Base-by-base conservation (phyloP, 2,113 vertebrate species). In the Chloroceryle aenea region DNA sequence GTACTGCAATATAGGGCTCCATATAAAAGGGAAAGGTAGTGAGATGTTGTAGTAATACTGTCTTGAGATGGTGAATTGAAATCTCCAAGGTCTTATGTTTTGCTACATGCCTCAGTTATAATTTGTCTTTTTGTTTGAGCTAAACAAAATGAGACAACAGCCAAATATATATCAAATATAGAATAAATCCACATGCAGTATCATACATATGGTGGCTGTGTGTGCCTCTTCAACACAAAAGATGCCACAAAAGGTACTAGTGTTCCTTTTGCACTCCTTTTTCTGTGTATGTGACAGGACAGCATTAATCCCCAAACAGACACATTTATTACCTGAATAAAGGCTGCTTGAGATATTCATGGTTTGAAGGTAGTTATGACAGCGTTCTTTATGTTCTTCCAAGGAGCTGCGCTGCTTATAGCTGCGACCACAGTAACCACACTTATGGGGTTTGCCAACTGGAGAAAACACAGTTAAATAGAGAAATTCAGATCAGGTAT, bases 361-460 rank as follows among this genome's bases (percentile, higher is more conserved):
- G 97, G 98, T 99, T 95, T 99, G 99, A 90, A 99, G 98, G 98
- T 99, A 99, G 98, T 99, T 99, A 98, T 99, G 99, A 82, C 99
- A 99, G 16, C 99, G 97, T 98, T 99, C 99, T 96, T 99, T 99
- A 97, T 99, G 99, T 96, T 99, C 99, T 98, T 99, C 99, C 74
- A 99, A 97, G 78, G 99, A 99, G 97, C 99, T 99, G 91, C 99
- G 99, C 97, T 99, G 99, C 90, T 99, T 99, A 95, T 99, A 99
- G 92, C 99, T 99, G 95, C 99, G 98, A 69, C 99, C 99, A 96
- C 99, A 99, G 91, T 99, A 99, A 74, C 99, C 99, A 98, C 99
- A 99, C 94, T 99, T 99, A 97, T 99, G 99, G 88, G 99, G 99
- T 91, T 99, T 99, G 97, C 99, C 99, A 95, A 99, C 99, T 99